Percentiles rank a stretch among this genome's conserved stretches.
Conservation (phyloP, 1,140 invertebrate species). For the Rhysida immarginata region DNA sequence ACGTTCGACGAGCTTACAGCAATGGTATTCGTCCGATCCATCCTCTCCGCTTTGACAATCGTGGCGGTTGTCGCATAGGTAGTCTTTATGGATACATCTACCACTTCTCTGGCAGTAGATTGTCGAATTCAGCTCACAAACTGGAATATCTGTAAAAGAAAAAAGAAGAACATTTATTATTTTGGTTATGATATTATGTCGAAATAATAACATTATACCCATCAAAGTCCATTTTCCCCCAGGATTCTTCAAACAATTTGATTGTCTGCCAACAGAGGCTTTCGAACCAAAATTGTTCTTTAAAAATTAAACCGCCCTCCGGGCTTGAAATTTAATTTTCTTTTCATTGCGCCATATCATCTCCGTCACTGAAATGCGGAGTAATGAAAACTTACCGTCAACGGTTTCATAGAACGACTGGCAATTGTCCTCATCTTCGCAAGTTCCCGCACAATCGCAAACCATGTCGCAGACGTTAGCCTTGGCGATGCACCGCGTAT, state of each 20-base stretch:
- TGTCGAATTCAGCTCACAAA: not conserved
- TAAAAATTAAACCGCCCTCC: too few relatives aligned
- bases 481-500: constrained; percentile 24
- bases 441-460: constrained; percentile 29
- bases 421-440: constrained; percentile 28
- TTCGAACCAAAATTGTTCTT: too few relatives aligned
- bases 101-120: not conserved
- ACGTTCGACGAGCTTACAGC: too few relatives aligned
- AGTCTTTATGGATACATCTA: constrained; percentile 10
- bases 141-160: constrained; percentile 8
- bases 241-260: too few relatives aligned
- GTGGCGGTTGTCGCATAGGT: constrained; percentile 31
- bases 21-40: constrained; percentile 32
- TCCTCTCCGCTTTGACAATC: constrained; percentile 29
- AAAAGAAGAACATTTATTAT: not conserved
- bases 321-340: too few relatives aligned
- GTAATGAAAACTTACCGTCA: constrained; percentile 16
- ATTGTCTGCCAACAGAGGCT: too few relatives aligned
- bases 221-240: too few relatives aligned
- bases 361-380: too few relatives aligned
- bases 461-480: constrained; percentile 26
- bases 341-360: too few relatives aligned
- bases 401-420: constrained; percentile 16
- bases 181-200: not conserved
- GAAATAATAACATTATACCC: too few relatives aligned